Conservation (phyloP, 1,140 invertebrate genomes). For the Lethrus apterus region DNA sequence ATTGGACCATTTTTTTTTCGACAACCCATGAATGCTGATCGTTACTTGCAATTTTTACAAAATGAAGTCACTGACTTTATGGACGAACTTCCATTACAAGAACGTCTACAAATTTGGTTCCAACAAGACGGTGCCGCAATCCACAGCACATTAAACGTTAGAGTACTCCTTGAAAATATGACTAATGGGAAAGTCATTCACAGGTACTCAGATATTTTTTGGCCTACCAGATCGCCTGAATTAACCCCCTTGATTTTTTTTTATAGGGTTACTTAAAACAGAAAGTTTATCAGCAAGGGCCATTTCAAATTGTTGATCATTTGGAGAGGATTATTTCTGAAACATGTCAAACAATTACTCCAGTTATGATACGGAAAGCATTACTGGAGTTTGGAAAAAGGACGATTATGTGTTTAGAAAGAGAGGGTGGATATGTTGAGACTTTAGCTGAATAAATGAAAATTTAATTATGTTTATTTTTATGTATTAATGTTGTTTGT, state of each 20-base stretch:
- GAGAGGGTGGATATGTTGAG: no score
- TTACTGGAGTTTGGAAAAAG: conserved; percentile 8
- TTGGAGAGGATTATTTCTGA: conserved; percentile 13
- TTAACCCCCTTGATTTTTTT: neutral
- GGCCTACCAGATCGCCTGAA: neutral
- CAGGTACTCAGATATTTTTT: conserved; percentile 4
- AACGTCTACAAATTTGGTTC: conserved; percentile 13
- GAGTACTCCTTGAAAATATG: conserved; percentile 5
- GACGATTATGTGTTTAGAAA: conserved; percentile 8
- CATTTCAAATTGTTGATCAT: conserved; percentile 10
- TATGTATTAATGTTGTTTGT: no score
- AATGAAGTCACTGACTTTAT: conserved; percentile 7
- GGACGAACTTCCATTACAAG: conserved; percentile 9
- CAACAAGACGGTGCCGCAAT: conserved; percentile 12
- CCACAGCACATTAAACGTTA: conserved; percentile 8
- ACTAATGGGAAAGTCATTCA: conserved; percentile 12
- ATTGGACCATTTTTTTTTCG: conserved; percentile 10
- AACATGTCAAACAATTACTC: conserved; percentile 6
- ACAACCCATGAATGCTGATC: neutral
- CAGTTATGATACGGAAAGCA: conserved; percentile 6
- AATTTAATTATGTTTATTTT: no score
- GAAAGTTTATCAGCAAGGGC: conserved; percentile 11
- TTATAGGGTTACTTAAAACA: conserved; percentile 15
- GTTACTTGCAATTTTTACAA: neutral
- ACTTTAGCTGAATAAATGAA: no score